Base-by-base conservation (phyloP, 2,797 vertebrate genomes). In the Brotula barbata region DNA sequence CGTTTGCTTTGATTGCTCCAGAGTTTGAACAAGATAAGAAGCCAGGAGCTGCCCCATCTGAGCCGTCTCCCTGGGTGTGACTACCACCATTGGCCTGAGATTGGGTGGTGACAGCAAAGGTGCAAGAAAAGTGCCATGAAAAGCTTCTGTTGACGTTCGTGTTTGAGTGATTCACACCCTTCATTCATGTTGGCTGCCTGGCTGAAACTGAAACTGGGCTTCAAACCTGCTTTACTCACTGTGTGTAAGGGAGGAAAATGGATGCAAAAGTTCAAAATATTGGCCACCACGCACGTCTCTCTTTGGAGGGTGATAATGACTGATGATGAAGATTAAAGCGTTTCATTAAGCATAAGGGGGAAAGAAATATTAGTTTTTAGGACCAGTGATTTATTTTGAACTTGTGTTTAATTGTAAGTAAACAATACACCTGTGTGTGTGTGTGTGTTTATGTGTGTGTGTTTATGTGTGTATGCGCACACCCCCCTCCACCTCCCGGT, bases 21-120 rank as follows among this genome's bases (percentile, higher is more conserved):
- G 59, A 75, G 80, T 82, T 83, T 81, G 19, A 80, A 82, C 56
- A 77, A 83, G 81, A 84, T 85, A 85, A 77, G 57, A 58, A 4
- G 41, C 28, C 48, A 8, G 0, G 33, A 39, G 39, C 3, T 0
- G 45, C 10, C 48, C n/a, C 21, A 34, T 41, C 49, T 37, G 16
- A 2, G 58, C 58, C 8, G 7, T 11, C 51, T 36, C 25, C 16
- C 36, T 21, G 53, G 72, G 66, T 31, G 67, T 70, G 62, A 68
- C 40, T 6, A 37, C 47, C 0, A 37, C 31, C 1, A 13, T 20
- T 0, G 6, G 5, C 28, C 43, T 37, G 28, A 19, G 41, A 63
- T 64, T 49, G 53, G 65, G 64, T 34, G 23, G 34, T 20, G 48
- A 63, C 55, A 14, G 25, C 9, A 47, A 60, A 51, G 5, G 8